A percentile compares a stretch with the other conserved stretches of the same genome.
These are phyloP conservation scores for Anas bahamensis DNA, from an alignment of 2,797 vertebrate genomes.

Conservation along the genomic window DNA sequence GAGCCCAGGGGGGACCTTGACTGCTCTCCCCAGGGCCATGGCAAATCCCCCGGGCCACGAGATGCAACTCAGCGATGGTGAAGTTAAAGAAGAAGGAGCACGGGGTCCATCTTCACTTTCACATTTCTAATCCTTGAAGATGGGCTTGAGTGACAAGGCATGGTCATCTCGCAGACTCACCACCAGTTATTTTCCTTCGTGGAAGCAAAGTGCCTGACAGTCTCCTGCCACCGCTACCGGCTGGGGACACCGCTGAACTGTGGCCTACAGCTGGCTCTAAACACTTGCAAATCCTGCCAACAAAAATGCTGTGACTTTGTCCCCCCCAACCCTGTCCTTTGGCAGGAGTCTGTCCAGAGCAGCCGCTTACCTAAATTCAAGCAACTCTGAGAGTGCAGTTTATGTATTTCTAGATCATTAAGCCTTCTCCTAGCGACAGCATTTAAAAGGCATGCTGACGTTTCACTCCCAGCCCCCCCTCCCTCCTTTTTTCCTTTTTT, in stretches of 20 bases:
- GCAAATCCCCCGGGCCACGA: neutral
- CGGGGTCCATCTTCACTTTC: accelerated
- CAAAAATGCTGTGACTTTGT: neutral
- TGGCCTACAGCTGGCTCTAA: neutral
- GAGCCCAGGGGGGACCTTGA: neutral
- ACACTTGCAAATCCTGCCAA: neutral
- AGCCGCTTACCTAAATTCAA: neutral
- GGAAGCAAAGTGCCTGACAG: neutral
- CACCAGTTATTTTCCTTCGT: too few species aligned
- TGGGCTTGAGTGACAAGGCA: neutral
- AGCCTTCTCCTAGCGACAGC: constrained; percentile 48
- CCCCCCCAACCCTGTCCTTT: neutral
- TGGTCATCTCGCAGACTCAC: too few species aligned
- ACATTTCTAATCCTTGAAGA: neutral
- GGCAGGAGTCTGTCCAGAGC: neutral
- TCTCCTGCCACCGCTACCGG: too few species aligned
- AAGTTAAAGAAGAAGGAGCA: neutral
- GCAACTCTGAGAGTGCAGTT: neutral
- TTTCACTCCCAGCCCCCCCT: neutral
- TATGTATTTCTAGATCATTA: constrained; percentile 45
- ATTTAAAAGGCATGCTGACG: constrained; percentile 2
- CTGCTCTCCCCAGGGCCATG: neutral
- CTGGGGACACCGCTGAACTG: neutral
- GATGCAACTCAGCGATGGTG: accelerated
- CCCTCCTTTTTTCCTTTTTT: too few species aligned